phyloP scores from a whole-genome alignment of 2,113 vertebrate species.

The Pedionomus torquatus region DNA sequence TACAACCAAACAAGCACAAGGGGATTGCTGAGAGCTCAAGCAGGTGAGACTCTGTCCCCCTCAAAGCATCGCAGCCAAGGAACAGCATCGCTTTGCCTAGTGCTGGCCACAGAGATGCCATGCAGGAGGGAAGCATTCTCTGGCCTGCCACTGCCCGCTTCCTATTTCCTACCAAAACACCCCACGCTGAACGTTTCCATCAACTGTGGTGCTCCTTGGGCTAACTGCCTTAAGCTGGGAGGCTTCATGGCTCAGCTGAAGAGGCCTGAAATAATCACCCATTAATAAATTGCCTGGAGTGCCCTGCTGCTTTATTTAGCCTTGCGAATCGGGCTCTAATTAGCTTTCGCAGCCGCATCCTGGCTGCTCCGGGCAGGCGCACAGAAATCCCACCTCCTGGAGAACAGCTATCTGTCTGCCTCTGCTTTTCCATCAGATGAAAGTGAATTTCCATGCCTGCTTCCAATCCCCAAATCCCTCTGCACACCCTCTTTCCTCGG shows the following conservation, averaged over 20 bases:
- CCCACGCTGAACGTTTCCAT: not conserved
- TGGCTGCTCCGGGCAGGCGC: not conserved
- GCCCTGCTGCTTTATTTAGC: conserved; percentile 29
- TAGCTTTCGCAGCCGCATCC: not conserved
- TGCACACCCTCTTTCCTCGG: not conserved
- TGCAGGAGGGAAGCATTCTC: not conserved
- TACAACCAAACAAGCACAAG: accelerated
- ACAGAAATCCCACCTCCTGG: not conserved
- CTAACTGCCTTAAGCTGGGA: not conserved
- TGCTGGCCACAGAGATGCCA: not conserved
- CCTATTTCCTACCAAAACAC: not conserved
- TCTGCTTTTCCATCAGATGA: not conserved
- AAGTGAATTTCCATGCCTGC: accelerated
- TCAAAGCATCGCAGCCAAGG: accelerated
- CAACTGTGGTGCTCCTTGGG: not conserved
- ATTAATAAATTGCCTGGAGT: conserved; percentile 30
- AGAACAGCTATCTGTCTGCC: not conserved
- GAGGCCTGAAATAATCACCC: conserved; percentile 9
- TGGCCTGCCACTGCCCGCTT: accelerated
- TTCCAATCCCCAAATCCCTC: not conserved
- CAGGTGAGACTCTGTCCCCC: not conserved
- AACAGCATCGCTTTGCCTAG: not conserved
- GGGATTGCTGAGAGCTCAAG: not conserved
- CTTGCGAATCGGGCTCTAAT: not conserved
- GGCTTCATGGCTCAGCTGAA: not conserved